Conservation (phyloP, 2,888 invertebrate species). For the Abrostola tripartita region DNA sequence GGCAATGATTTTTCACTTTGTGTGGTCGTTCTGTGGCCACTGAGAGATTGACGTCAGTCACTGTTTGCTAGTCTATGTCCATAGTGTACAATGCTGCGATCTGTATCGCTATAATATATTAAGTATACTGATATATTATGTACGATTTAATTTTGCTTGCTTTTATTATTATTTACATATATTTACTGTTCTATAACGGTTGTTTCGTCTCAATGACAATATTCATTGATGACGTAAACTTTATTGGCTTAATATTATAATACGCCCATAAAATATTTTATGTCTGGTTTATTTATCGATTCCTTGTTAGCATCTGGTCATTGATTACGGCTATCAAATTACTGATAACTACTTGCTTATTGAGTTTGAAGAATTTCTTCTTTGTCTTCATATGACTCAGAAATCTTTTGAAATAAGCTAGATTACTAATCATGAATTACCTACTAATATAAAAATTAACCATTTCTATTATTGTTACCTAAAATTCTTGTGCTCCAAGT, state of each 20-base stretch:
- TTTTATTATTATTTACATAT: conserved; percentile 1
- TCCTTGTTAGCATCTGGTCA: conserved; percentile 23
- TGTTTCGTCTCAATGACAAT: conserved; percentile 27
- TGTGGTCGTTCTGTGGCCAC: conserved; percentile 16
- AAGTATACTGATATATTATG: conserved; percentile 1
- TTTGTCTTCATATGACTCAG: background rate
- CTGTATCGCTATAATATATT: conserved; percentile 28
- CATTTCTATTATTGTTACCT: no score
- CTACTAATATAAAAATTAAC: no score
- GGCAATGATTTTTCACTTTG: conserved; percentile 38
- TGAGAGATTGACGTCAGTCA: conserved; percentile 53
- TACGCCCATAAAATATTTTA: conserved; percentile 20
- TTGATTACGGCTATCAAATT: conserved; percentile 26
- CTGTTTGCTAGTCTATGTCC: conserved; percentile 32
- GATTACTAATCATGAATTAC: no score
- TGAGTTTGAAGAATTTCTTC: background rate
- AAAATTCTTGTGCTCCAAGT: no score
- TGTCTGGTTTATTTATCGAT: conserved; percentile 32
- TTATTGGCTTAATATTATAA: conserved; percentile 27
- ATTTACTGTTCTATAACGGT: conserved; percentile 23
- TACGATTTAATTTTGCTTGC: conserved; percentile 5
- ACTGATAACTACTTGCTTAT: background rate
- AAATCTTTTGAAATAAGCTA: no score
- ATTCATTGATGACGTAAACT: conserved; percentile 26
- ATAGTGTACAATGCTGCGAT: conserved; percentile 21